These are phyloP conservation scores for Pachyramphus minor DNA, from an alignment of 2,113 vertebrate genomes.

Conservation along the genomic window DNA sequence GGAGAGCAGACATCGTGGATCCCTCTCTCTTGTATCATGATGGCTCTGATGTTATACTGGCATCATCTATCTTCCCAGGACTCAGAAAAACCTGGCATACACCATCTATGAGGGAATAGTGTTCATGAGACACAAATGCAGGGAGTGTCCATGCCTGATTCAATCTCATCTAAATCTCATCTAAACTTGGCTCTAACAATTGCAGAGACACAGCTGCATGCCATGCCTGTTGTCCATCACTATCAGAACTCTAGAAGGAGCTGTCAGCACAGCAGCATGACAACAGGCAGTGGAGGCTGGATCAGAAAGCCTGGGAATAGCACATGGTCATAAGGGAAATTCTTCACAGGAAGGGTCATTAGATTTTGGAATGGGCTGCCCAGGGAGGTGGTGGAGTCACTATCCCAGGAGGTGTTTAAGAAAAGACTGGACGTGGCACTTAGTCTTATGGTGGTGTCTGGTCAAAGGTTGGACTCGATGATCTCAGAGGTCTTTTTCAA, in stretches of 20 bases:
- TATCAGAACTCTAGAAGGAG: background rate
- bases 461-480: background rate
- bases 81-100: background rate
- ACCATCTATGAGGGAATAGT: background rate
- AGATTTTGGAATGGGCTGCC: background rate
- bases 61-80: background rate
- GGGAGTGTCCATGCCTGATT: background rate
- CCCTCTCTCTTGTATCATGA: background rate
- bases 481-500: background rate
- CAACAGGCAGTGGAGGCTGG: background rate
- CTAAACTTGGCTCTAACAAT: background rate
- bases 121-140: background rate
- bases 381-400: background rate
- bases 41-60: background rate
- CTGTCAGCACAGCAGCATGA: background rate
- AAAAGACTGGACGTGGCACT: background rate
- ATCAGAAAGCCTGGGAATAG: background rate
- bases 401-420: background rate
- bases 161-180: background rate
- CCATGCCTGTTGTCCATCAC: background rate
- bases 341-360: background rate
- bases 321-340: background rate
- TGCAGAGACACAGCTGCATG: background rate
- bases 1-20: background rate
- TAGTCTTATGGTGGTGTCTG: background rate